Evolutionary conservation across 1,140 invertebrate genomes (phyloP), one percentile per base, ranked within the genome.

Genomic region (Laupala kohalensis): DNA sequence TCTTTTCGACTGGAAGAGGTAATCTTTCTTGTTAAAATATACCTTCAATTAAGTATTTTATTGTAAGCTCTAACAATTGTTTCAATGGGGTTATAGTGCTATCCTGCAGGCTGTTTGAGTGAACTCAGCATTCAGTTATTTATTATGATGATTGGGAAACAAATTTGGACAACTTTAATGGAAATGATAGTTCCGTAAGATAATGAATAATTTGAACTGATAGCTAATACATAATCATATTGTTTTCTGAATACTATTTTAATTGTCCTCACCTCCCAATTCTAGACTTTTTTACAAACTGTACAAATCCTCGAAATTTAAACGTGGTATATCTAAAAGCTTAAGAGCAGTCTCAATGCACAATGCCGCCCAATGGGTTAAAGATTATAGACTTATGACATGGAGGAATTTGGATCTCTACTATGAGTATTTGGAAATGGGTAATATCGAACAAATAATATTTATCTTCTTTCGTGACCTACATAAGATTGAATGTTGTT

Each of bases 361-460:
- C 30, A 64, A 67, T 27, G 28, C 23, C 26, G 6, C 69, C 37
- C 90, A 93, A 71, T 98, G 94, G 92, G 88, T 96, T 73, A 90
- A 91, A 76, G 97, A 99, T 80, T 97, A 92, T 77, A 92, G 93
- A 78, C 83, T 99, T 30, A 85, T 94, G 4, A 88, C 93, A 75
- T 97, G 95, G 85, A 93, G 92, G 23, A 87, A 94, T 67, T 88
- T 93, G 79, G 93, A 94, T 76, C 83, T 98, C 15, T 98, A 98
- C 81, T 92, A 93, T 4, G 97, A 99, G 83, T 98, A 98, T 82
- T 83, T 99, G 68, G 96, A 98, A 87, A 98, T 98, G 94, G 91
- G 93, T 94, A 83, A 80, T 76, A 65, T 62, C 23, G 12, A 53
- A n/a, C n/a, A n/a, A n/a, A n/a, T n/a, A n/a, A n/a, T n/a, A n/a